Conservation (phyloP, 2,888 invertebrate species). For the Metacarcinus magister region DNA sequence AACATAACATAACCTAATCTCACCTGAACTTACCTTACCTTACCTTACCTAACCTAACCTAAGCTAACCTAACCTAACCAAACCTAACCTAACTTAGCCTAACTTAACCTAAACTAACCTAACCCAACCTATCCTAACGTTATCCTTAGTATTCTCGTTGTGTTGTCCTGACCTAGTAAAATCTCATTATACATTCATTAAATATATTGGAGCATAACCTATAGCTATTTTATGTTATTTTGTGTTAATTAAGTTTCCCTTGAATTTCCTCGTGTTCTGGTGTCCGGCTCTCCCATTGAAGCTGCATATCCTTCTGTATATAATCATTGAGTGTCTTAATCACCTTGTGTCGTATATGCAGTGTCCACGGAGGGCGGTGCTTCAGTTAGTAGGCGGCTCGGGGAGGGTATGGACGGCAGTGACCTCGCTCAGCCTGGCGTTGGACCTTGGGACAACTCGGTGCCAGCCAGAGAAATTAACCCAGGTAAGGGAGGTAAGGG, state of each 20-base stretch:
- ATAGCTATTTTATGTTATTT: neutral
- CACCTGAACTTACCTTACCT: too few species aligned
- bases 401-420: neutral
- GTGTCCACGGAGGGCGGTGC: constrained; percentile 58
- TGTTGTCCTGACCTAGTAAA: too few species aligned
- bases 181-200: too few species aligned
- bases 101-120: too few species aligned
- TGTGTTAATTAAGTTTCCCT: neutral
- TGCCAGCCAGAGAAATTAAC: constrained; percentile 42
- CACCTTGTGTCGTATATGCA: neutral
- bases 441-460: constrained; percentile 53
- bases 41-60: too few species aligned
- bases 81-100: too few species aligned
- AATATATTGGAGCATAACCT: too few species aligned
- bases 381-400: constrained; percentile 27
- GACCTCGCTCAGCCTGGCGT: neutral
- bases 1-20: too few species aligned
- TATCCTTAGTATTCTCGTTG: too few species aligned
- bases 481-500: constrained; percentile 4
- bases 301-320: neutral
- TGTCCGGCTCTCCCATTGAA: neutral
- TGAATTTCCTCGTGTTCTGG: neutral
- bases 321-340: neutral
- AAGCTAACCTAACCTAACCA: too few species aligned
- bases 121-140: too few species aligned